Percentiles rank a stretch among this genome's conserved stretches.
These are phyloP conservation scores for Rhinoderma darwinii DNA, from an alignment of 2,113 vertebrate genomes.

Conservation along the genomic window DNA sequence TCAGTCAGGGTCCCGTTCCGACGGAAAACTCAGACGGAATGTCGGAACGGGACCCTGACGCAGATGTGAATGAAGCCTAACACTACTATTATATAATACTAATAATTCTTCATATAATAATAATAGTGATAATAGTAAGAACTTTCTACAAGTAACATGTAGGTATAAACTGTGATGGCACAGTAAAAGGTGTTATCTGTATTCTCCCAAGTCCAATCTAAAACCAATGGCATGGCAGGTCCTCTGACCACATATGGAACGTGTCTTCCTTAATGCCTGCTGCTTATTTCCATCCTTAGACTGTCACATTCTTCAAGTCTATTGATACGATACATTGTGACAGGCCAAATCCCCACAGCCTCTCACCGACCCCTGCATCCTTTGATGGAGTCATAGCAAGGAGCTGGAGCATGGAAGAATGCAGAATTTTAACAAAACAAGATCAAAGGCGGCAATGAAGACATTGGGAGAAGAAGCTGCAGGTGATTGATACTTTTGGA, in stretches of 20 bases:
- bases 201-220: not conserved
- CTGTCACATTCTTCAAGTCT: slow-evolving; percentile 47
- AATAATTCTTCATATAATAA: not conserved
- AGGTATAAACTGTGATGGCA: not conserved
- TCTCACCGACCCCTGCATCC: slow-evolving; percentile 6
- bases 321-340: slow-evolving; percentile 54
- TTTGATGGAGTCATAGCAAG: slow-evolving; percentile 52
- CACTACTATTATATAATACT: not conserved
- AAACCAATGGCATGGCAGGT: not conserved
- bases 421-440: slow-evolving; percentile 30
- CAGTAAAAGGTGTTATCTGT: not conserved
- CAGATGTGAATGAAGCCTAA: too few relatives aligned
- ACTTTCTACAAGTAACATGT: not conserved
- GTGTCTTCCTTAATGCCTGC: slow-evolving; percentile 41
- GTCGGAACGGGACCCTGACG: too few relatives aligned
- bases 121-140: not conserved
- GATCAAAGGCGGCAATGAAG: slow-evolving; percentile 54
- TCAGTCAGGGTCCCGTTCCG: too few relatives aligned
- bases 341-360: slow-evolving; percentile 49
- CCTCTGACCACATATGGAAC: slow-evolving; percentile 38
- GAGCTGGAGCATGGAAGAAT: slow-evolving; percentile 47
- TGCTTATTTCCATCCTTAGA: slow-evolving; percentile 33
- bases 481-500: slow-evolving; percentile 43
- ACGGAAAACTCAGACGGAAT: too few relatives aligned
- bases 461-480: slow-evolving; percentile 31